A percentile compares a stretch with the other conserved stretches of the same genome.
Evolutionary conservation across 2,113 vertebrate genomes (phyloP).

Genomic region (Meleagris gallopavo): DNA sequence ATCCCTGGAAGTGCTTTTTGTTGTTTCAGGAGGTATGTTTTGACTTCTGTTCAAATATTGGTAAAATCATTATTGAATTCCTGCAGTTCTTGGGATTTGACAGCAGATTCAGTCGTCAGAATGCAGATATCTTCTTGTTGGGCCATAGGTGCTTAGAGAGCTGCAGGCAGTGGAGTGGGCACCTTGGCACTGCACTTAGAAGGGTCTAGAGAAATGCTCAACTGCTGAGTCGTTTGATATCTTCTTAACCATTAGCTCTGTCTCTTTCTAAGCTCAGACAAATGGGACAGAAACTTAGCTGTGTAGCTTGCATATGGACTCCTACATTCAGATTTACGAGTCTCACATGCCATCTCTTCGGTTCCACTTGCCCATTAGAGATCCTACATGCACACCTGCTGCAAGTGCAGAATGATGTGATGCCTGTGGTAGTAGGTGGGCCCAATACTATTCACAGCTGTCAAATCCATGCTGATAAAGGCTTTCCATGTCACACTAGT

Average conservation of each 20-base stretch:
- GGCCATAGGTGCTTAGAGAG: not conserved
- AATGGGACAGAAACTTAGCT: not conserved
- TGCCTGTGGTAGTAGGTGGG: not conserved
- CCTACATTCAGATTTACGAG: not conserved
- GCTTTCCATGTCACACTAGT: not conserved
- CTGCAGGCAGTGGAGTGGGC: not conserved
- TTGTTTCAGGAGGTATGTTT: not conserved
- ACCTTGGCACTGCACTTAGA: not conserved
- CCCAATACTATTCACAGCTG: not conserved
- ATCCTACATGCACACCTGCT: not conserved
- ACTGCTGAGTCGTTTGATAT: not conserved
- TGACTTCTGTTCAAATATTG: not conserved
- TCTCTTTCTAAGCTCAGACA: not conserved
- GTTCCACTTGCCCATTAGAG: not conserved
- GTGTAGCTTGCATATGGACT: not conserved
- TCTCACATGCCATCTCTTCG: not conserved
- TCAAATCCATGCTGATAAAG: not conserved
- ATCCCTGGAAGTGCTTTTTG: not conserved
- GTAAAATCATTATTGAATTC: not conserved
- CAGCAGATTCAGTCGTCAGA: not conserved
- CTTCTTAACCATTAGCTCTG: not conserved
- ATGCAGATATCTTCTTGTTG: not conserved
- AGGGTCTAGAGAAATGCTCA: not conserved
- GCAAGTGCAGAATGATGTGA: not conserved
- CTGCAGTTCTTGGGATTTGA: not conserved